A percentile compares a stretch with the other conserved stretches of the same genome.
Evolutionary conservation across 2,113 vertebrate genomes (phyloP).

Genomic region (Gadus macrocephalus): DNA sequence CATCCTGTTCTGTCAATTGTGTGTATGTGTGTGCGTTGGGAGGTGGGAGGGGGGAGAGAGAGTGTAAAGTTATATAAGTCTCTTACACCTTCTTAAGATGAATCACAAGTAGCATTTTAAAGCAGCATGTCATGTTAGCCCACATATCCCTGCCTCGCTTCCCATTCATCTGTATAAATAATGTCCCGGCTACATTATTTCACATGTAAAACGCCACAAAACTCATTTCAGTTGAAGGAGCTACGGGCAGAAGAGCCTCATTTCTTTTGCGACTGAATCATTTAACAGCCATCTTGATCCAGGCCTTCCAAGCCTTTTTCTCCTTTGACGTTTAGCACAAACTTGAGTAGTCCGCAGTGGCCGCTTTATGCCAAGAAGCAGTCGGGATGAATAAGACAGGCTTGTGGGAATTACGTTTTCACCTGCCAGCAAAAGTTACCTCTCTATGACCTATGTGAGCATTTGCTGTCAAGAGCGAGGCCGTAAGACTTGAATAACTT

Average conservation of each 20-base stretch:
- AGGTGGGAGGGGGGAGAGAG: background rate
- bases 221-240: background rate
- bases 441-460: constrained; percentile 16
- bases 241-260: background rate
- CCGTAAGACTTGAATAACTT: constrained; percentile 9
- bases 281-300: constrained; percentile 12
- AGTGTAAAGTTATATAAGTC: background rate
- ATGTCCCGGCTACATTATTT: constrained; percentile 4
- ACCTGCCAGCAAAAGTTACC: constrained; percentile 18
- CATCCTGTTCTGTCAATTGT: constrained; percentile 32
- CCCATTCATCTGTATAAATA: background rate
- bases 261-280: background rate
- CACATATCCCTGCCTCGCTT: background rate
- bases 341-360: background rate
- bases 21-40: constrained; percentile 8
- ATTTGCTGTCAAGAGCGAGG: constrained; percentile 6
- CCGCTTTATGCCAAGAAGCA: constrained; percentile 17
- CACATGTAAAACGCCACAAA: background rate
- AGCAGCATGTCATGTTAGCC: background rate
- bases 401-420: constrained; percentile 6
- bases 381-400: constrained; percentile 3
- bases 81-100: background rate
- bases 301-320: background rate
- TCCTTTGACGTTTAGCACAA: constrained; percentile 4
- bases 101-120: background rate